Base-by-base conservation (phyloP, 2,888 invertebrate species). In the Eilema caniola region DNA sequence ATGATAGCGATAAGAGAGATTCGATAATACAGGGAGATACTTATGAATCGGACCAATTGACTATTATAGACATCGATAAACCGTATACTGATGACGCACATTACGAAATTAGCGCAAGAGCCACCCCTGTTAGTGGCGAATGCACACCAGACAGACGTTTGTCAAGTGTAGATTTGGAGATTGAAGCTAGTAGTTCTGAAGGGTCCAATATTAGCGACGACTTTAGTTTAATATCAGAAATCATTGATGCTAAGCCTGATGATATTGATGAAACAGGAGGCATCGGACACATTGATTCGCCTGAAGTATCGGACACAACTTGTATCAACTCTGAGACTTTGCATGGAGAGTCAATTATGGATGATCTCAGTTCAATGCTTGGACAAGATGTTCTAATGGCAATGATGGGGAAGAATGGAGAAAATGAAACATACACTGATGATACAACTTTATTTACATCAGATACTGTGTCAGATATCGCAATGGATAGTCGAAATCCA, bases 221-320 rank as follows among this genome's bases (percentile, higher is more conserved):
- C 87, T 96, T 96, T 86, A 97, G 97, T 89, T 95, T 97, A 80
- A 96, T 96, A 68, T 97, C 97, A 3, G 97, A 97, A 87, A 96
- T 97, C 53, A 95, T 96, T 63, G 96, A 96, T 74, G 95, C 96
- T 70, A 95, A 93, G 77, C 91, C 93, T 2, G 91, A 87, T 5
- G 93, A 94, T 11, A 74, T 86, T 3, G 93, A 94, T 71, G 96
- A 96, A 66, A 92, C 92, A 23, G 93, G 93, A 85, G 96, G 96
- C 78, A 97, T 98, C 66, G 96, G 97, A 16, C 98, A 98, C 85
- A 98, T 98, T 68, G 98, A 98, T 87, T 98, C 98, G 0, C 98
- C 98, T 0, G 98, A 98, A 93, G 96, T 96, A 16, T 98, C 97
- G 10, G 98, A 98, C 76, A 96, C 97, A 14, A 97, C 97, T 5